Conservation (phyloP, 2,113 vertebrate species). For the Anhinga anhinga region DNA sequence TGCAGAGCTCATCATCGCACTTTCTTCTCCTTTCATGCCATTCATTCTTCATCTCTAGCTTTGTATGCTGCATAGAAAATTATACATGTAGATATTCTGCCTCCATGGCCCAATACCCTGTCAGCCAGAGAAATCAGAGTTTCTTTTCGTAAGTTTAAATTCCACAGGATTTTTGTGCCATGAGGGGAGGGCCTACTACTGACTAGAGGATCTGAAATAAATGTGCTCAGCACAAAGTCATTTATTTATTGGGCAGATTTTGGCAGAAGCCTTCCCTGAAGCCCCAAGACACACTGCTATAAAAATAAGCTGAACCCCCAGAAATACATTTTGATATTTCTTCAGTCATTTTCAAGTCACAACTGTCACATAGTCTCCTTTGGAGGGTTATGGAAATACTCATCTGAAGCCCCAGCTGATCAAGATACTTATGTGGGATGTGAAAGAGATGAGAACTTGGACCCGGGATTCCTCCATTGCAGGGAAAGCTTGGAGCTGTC, state of each 20-base stretch:
- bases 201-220: neutral
- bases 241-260: neutral
- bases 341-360: neutral
- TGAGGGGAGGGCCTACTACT: neutral
- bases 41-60: neutral
- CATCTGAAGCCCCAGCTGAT: neutral
- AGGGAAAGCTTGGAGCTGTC: neutral
- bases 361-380: neutral
- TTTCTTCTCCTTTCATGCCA: neutral
- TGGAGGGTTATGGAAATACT: neutral
- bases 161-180: neutral
- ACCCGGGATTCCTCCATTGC: accelerated
- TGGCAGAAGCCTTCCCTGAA: neutral
- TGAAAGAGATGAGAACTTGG: neutral
- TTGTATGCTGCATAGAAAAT: neutral
- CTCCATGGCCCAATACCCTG: neutral
- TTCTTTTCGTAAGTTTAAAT: neutral
- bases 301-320: neutral
- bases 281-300: neutral
- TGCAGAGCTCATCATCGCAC: neutral
- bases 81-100: neutral
- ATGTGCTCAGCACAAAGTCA: neutral
- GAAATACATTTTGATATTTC: neutral
- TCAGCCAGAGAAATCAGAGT: neutral
- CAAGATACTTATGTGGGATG: neutral